phyloP scores from a whole-genome alignment of 1,140 invertebrate genomes.

The Lordiphosa collinella region DNA sequence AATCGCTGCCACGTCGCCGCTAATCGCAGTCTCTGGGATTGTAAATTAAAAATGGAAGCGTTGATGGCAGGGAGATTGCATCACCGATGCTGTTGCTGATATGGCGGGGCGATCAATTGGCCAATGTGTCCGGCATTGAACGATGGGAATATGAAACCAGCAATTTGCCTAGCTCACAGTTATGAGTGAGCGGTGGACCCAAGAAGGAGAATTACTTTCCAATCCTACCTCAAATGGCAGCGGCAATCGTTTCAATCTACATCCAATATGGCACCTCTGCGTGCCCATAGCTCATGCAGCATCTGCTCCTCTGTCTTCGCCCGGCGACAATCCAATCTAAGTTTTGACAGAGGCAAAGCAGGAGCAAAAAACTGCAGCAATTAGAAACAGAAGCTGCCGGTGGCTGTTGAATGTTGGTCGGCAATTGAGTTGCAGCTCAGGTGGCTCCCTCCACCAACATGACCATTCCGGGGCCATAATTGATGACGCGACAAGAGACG shows the following conservation, averaged over 20 bases:
- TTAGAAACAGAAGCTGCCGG: constrained; percentile 61
- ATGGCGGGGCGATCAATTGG: constrained; percentile 7
- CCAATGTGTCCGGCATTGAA: constrained; percentile 46
- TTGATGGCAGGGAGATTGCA: constrained; percentile 41
- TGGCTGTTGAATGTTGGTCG: constrained; percentile 44
- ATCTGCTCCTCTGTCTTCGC: background rate
- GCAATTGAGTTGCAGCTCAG: constrained; percentile 73
- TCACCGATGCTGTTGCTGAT: constrained; percentile 38
- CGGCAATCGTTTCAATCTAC: constrained; percentile 16
- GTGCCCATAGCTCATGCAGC: constrained; percentile 36
- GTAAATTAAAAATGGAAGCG: constrained; percentile 40
- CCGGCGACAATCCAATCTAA: constrained; percentile 2
- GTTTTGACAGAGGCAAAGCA: constrained; percentile 23
- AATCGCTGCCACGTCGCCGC: constrained; percentile 46
- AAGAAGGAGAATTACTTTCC: constrained; percentile 47
- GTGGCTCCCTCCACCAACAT: constrained; percentile 14
- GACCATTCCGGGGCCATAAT: constrained; percentile 43
- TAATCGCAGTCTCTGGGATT: constrained; percentile 54
- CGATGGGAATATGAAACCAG: constrained; percentile 38
- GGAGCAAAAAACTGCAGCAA: constrained; percentile 50
- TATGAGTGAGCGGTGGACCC: constrained; percentile 25
- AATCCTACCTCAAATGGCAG: constrained; percentile 22
- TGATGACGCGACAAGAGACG: constrained; percentile 49
- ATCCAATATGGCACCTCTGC: constrained; percentile 33
- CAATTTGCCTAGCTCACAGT: constrained; percentile 45